Evolutionary conservation across 2,888 invertebrate species (phyloP).

Genomic region (Galerucella calmariensis): DNA sequence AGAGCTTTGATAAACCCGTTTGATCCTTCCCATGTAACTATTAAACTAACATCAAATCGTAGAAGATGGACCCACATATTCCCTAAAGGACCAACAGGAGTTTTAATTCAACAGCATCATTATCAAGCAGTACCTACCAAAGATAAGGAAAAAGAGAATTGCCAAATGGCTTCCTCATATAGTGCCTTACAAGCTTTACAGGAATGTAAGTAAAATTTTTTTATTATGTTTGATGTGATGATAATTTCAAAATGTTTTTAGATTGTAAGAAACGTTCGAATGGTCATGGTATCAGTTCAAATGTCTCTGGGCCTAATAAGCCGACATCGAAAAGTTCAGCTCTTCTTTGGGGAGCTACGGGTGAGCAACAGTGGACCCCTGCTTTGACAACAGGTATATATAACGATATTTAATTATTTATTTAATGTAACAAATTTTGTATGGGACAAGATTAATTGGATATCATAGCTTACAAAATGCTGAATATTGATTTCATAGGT

Average conservation of each 20-base stretch:
- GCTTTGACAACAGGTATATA: conserved; percentile 89
- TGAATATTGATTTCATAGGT: not conserved
- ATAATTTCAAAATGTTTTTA: conserved; percentile 38
- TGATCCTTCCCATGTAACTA: conserved; percentile 96
- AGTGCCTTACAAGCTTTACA: conserved; percentile 65
- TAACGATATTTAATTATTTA: not conserved
- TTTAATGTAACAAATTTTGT: not conserved
- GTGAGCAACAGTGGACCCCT: conserved; percentile 97
- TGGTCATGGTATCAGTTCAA: conserved; percentile 59
- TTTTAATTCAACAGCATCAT: conserved; percentile 92
- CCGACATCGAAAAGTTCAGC: conserved; percentile 70
- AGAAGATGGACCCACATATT: conserved; percentile 99
- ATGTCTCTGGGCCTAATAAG: conserved; percentile 51
- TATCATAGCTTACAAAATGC: not conserved
- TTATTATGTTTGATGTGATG: not conserved
- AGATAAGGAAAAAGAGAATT: conserved; percentile 43
- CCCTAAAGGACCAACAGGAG: conserved; percentile 91
- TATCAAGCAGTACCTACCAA: conserved; percentile 85
- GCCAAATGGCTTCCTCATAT: conserved; percentile 54
- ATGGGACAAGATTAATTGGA: not conserved
- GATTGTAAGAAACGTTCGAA: conserved; percentile 64
- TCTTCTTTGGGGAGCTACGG: conserved; percentile 92
- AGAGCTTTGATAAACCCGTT: conserved; percentile 96
- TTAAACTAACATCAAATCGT: conserved; percentile 94
- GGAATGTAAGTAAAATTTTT: conserved; percentile 65